phyloP scores from a whole-genome alignment of 2,113 vertebrate species.

The Sprattus sprattus region DNA sequence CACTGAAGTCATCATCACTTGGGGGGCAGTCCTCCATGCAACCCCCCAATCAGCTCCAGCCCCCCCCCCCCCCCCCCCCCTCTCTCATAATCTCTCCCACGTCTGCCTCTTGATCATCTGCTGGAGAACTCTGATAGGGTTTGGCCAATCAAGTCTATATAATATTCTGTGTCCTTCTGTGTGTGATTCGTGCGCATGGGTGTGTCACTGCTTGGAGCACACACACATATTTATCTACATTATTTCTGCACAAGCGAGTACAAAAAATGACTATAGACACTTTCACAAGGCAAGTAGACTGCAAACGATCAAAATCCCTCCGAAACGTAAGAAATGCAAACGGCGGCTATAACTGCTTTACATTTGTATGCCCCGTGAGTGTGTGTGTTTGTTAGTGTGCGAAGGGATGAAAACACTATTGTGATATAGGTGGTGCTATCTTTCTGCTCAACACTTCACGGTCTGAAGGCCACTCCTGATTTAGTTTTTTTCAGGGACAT shows the following conservation, averaged over 20 bases:
- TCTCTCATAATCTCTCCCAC: neutral
- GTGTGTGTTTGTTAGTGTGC: neutral
- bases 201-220: too few species aligned
- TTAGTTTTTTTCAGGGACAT: neutral
- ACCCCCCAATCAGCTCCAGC: neutral
- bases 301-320: neutral
- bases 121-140: neutral
- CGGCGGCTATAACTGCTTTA: neutral
- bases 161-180: neutral
- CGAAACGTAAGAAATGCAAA: neutral
- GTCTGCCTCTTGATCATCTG: neutral
- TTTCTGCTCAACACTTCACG: neutral
- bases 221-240: neutral
- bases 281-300: neutral
- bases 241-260: neutral
- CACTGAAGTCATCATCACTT: neutral
- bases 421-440: constrained; percentile 10
- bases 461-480: neutral
- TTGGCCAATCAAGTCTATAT: neutral
- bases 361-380: neutral
- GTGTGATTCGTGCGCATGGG: neutral
- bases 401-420: neutral
- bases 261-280: neutral
- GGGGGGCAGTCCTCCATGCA: neutral
- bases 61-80: too few species aligned